Conservation (phyloP, 2,113 vertebrate species). For the Centropristis striata region DNA sequence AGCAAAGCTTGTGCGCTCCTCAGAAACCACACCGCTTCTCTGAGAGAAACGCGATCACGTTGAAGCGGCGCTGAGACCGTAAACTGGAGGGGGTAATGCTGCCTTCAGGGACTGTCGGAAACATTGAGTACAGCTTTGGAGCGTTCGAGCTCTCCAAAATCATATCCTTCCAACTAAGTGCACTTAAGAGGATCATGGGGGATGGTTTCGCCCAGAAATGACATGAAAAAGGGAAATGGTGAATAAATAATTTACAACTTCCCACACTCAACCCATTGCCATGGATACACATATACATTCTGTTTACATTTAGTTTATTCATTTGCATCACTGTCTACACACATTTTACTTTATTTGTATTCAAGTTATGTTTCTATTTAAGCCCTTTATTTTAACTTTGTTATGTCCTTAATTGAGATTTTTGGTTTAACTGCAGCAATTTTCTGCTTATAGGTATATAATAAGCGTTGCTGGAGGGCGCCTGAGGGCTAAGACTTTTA, state of each 20-base stretch:
- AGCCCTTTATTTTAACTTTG: too few species aligned
- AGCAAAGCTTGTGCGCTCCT: slow-evolving; percentile 35
- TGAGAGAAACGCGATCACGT: slow-evolving; percentile 33
- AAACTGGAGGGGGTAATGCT: slow-evolving; percentile 32
- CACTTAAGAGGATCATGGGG: not conserved
- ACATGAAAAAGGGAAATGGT: not conserved
- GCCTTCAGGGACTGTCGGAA: slow-evolving; percentile 56
- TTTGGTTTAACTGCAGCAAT: too few species aligned
- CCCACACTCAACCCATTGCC: not conserved
- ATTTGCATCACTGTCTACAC: too few species aligned
- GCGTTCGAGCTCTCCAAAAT: not conserved
- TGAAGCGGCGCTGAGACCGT: slow-evolving; percentile 43
- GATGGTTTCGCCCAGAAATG: not conserved
- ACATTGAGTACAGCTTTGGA: fast-evolving
- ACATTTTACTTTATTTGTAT: too few species aligned
- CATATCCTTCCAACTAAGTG: not conserved
- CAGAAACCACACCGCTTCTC: slow-evolving; percentile 31
- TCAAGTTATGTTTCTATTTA: too few species aligned
- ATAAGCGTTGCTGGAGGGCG: too few species aligned
- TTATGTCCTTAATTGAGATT: too few species aligned
- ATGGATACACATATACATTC: not conserved
- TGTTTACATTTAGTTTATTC: too few species aligned
- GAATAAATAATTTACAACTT: not conserved
- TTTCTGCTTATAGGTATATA: too few species aligned
- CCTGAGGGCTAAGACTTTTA: too few species aligned